Base-by-base conservation (phyloP, 2,888 invertebrate species). In the Tiphia femorata region DNA sequence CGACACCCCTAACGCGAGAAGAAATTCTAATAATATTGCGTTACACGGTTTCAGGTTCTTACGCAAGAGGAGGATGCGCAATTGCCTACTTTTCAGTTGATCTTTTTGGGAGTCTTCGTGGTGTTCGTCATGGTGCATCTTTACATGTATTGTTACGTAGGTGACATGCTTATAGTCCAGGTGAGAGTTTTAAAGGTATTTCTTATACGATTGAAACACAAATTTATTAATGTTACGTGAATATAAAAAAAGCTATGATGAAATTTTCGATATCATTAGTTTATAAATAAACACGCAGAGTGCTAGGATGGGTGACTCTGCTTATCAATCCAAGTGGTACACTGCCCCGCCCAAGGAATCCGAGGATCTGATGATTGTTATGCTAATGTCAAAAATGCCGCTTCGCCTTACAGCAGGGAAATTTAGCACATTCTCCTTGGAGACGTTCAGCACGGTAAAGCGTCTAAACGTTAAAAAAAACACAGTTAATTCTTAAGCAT, bases 121-220 rank as follows among this genome's bases (percentile, higher is more conserved):
- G 1, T 3, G 0, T 1, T 23, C 8, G n/a, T 29, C 10, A 49
- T 56, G 12, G 42, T 63, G 37, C 65, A 66, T 46, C 44, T 66
- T n/a, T 66, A 54, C 17, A 41, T 58, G 6, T 66, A 63, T 35
- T 66, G 65, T 33, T 37, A 37, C 49, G 62, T 62, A 16, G 64
- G 64, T 7, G 64, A 65, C 42, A 52, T 50, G 53, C 64, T 76
- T n/a, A 19, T 62, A 0, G 12, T 41, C 0, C 38, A 64, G 42
- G 59, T 59, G 47, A 62, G 41, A 51, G 48, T 49, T 64, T 76
- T n/a, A n/a, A n/a, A n/a, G n/a, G n/a, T n/a, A n/a, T n/a, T n/a
- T n/a, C n/a, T n/a, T n/a, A n/a, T n/a, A n/a, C n/a, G n/a, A n/a
- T n/a, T n/a, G n/a, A n/a, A n/a, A n/a, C n/a, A n/a, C n/a, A n/a